These are phyloP conservation scores for Leptarthrus brevirostris DNA, from an alignment of 2,888 invertebrate species.

Conservation along the genomic window DNA sequence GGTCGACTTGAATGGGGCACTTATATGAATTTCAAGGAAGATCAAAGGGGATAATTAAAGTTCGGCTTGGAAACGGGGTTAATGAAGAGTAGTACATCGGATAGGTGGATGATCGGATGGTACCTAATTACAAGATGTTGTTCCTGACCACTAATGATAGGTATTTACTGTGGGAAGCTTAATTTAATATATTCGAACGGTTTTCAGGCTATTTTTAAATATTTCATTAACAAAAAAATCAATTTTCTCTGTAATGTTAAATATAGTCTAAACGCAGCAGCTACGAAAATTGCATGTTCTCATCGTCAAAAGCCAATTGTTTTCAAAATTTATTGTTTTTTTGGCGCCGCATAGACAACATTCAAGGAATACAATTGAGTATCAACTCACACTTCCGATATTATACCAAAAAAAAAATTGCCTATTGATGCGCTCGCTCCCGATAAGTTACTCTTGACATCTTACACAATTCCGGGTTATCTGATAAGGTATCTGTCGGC, in stretches of 20 bases:
- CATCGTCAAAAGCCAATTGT: no score
- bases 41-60: constrained; percentile 44
- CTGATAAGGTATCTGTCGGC: constrained; percentile 2
- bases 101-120: constrained; percentile 31
- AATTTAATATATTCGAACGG: not conserved
- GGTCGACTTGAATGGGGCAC: not conserved
- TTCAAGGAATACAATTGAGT: not conserved
- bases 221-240: no score
- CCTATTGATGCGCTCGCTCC: not conserved
- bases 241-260: no score
- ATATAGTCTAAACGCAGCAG: no score
- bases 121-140: constrained; percentile 21
- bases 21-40: constrained; percentile 27
- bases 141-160: constrained; percentile 2
- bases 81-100: constrained; percentile 36
- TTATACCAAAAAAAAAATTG: not conserved
- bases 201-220: not conserved
- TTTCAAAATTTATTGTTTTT: constrained; percentile 26
- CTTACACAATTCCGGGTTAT: constrained; percentile 22
- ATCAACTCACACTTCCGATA: constrained; percentile 31
- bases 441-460: constrained; percentile 34
- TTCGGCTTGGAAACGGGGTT: constrained; percentile 34
- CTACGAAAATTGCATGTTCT: no score
- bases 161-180: constrained; percentile 13
- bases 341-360: not conserved